phyloP scores from a whole-genome alignment of 2,888 invertebrate species.

The Scrobipalpa atriplicella region DNA sequence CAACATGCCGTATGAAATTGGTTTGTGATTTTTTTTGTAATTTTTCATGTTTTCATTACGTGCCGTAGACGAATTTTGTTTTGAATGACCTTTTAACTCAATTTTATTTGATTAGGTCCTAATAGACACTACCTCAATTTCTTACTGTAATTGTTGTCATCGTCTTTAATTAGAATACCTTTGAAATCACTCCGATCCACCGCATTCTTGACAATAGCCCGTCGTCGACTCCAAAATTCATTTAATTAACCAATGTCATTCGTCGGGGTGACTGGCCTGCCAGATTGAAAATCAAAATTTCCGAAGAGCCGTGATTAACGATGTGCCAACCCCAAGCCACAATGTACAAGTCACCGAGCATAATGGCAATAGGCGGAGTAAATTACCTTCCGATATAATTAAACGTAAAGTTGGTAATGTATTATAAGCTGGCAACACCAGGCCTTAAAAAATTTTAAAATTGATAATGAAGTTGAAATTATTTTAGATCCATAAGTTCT shows the following conservation, averaged over 20 bases:
- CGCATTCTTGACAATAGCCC: slow-evolving; percentile 5
- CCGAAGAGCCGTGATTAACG: slow-evolving; percentile 74
- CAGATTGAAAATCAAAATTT: slow-evolving; percentile 78
- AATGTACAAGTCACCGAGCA: slow-evolving; percentile 70
- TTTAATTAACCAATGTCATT: slow-evolving; percentile 68
- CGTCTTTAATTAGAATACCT: slow-evolving; percentile 24
- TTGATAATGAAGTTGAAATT: no score
- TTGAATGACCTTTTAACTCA: background rate
- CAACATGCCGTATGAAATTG: background rate
- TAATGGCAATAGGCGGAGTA: slow-evolving; percentile 68
- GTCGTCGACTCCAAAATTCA: slow-evolving; percentile 10
- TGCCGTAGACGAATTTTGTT: background rate
- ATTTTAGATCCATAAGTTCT: no score
- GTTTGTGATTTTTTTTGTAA: background rate
- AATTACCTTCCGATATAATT: slow-evolving; percentile 72
- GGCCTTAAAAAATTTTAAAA: no score
- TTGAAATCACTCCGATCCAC: slow-evolving; percentile 29
- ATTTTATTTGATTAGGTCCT: background rate
- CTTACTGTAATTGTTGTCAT: slow-evolving; percentile 5
- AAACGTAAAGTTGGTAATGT: slow-evolving; percentile 41
- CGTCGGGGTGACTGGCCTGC: slow-evolving; percentile 61
- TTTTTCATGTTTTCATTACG: background rate
- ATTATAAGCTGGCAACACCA: slow-evolving; percentile 2
- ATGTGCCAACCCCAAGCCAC: slow-evolving; percentile 73
- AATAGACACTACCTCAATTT: background rate